phyloP scores from a whole-genome alignment of 2,888 invertebrate species.

The Drosophila colorata region DNA sequence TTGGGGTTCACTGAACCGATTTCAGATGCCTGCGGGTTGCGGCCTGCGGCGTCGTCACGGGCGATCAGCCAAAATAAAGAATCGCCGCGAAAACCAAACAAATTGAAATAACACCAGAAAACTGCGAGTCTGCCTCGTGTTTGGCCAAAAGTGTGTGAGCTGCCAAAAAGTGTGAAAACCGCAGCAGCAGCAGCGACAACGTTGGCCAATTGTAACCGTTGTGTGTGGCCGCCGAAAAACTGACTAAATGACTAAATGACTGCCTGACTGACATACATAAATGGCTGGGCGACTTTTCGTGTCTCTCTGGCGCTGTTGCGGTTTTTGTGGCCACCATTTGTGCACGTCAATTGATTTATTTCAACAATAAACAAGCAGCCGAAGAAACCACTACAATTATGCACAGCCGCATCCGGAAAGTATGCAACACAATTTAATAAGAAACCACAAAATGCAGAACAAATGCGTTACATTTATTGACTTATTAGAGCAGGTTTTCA shows the following conservation, averaged over 20 bases:
- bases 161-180: slow-evolving; percentile 77
- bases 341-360: slow-evolving; percentile 70
- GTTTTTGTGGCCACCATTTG: slow-evolving; percentile 57
- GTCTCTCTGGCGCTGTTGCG: slow-evolving; percentile 51
- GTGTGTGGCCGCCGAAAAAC: slow-evolving; percentile 30
- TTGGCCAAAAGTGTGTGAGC: slow-evolving; percentile 41
- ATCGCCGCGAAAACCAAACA: slow-evolving; percentile 56
- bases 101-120: slow-evolving; percentile 73
- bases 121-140: slow-evolving; percentile 31
- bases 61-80: slow-evolving; percentile 60
- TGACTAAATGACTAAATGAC: slow-evolving; percentile 56
- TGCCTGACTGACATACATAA: slow-evolving; percentile 57
- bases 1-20: slow-evolving; percentile 56
- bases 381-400: slow-evolving; percentile 40
- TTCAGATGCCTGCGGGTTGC: slow-evolving; percentile 10
- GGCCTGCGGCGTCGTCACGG: slow-evolving; percentile 35
- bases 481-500: neutral
- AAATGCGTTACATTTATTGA: neutral
- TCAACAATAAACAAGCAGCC: slow-evolving; percentile 55
- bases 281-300: slow-evolving; percentile 29
- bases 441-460: slow-evolving; percentile 5
- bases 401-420: slow-evolving; percentile 14
- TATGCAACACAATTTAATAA: slow-evolving; percentile 17
- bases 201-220: slow-evolving; percentile 43
- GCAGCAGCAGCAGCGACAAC: slow-evolving; percentile 43